Base-by-base conservation (phyloP, 2,113 vertebrate species). In the Sinocyclocheilus grahami region DNA sequence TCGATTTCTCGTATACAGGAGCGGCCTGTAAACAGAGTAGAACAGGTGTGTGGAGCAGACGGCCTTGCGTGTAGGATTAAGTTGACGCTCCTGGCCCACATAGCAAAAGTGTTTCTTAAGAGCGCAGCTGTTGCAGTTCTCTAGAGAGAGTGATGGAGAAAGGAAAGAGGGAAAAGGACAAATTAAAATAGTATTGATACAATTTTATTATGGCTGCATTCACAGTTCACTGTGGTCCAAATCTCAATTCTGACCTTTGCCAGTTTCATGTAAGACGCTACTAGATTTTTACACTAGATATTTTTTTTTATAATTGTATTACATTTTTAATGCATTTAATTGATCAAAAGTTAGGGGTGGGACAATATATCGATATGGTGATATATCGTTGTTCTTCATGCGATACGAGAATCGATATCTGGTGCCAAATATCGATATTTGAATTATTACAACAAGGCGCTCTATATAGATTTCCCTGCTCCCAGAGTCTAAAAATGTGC, bases 121-220 rank as follows among this genome's bases (percentile, higher is more conserved):
- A 86, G 86, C 88, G 67, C 93, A 92, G 89, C 92, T 93, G 91
- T 84, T 90, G 5, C 48, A 78, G 37, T 80, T 88, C 75, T 87
- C 48, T n/a, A 24, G 9, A 33, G 53, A 69, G 48, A 76, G 80
- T 85, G 58, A 65, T 42, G 12, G 5, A 65, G 60, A 81, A 81
- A 63, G 11, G 78, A 81, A 79, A 33, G 30, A 58, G 77, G 48
- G 51, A 55, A 53, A 77, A 77, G 30, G 74, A 53, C 22, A 39
- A 37, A 39, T 58, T 5, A 62, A n/a, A 39, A 2, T 80, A 53
- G n/a, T 20, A 53, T 51, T 74, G 4, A 74, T n/a, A 13, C 0
- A 11, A 39, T 39, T 67, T 67, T 30, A 67, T 33, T 67, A 3
- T 16, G 63, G 12, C 24, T 30, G 63, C 1, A 14, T 39, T 39